A percentile compares a stretch with the other conserved stretches of the same genome.
These are phyloP conservation scores for Eurypyga helias DNA, from an alignment of 2,113 vertebrate genomes.

Conservation along the genomic window DNA sequence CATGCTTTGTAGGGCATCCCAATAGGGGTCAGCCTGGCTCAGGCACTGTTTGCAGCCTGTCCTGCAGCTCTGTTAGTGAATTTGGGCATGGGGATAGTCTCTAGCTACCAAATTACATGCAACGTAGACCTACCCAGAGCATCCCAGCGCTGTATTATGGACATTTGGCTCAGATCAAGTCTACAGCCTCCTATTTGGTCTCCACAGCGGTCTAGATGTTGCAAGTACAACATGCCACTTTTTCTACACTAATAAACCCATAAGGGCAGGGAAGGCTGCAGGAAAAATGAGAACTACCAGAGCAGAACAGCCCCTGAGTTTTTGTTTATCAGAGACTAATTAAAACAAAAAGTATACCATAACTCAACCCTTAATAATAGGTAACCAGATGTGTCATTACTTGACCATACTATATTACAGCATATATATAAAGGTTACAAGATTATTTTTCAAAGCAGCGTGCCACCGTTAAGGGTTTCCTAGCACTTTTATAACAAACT, in stretches of 20 bases:
- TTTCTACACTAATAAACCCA: slow-evolving; percentile 72
- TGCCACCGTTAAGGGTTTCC: slow-evolving; percentile 51
- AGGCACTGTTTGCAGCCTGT: background rate
- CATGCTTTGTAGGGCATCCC: accelerated
- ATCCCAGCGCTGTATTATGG: background rate
- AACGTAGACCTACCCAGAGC: background rate
- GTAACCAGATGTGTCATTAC: slow-evolving; percentile 75
- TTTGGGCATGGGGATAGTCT: background rate
- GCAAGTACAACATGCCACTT: background rate
- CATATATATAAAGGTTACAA: slow-evolving; percentile 63
- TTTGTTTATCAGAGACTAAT: slow-evolving; percentile 77
- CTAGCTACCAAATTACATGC: background rate
- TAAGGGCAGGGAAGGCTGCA: slow-evolving; percentile 62
- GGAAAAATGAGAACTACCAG: slow-evolving; percentile 74
- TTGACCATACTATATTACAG: slow-evolving; percentile 56
- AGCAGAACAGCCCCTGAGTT: slow-evolving; percentile 75
- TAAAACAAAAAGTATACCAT: slow-evolving; percentile 75
- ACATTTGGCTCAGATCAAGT: background rate
- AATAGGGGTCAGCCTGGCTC: background rate
- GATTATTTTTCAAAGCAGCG: slow-evolving; percentile 61
- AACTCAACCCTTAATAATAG: slow-evolving; percentile 76
- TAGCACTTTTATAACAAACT: slow-evolving; percentile 63
- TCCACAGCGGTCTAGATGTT: slow-evolving; percentile 15
- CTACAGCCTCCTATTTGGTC: background rate
- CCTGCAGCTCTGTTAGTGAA: background rate